phyloP scores from a whole-genome alignment of 1,140 invertebrate genomes.

The Magallana ariakensis region DNA sequence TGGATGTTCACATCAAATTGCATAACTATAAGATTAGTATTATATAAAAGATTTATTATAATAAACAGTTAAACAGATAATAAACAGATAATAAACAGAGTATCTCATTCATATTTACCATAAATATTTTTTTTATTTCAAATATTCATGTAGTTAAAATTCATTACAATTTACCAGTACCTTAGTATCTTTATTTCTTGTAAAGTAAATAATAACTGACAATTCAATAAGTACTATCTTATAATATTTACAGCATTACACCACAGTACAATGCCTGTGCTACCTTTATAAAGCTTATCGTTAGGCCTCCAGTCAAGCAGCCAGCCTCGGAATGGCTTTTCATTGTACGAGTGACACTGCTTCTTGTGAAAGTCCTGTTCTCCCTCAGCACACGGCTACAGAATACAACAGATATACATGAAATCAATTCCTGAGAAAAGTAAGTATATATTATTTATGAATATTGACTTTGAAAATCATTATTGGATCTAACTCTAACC shows the following conservation, averaged over 20 bases:
- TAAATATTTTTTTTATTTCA: too few species aligned
- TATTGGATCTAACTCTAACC: constrained; percentile 45
- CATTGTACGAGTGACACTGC: constrained; percentile 90
- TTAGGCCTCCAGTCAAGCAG: constrained; percentile 74
- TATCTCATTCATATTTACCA: too few species aligned
- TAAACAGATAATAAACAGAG: too few species aligned
- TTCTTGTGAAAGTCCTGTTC: constrained; percentile 87
- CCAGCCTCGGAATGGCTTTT: constrained; percentile 83
- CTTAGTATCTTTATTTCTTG: too few species aligned
- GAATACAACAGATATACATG: constrained; percentile 77
- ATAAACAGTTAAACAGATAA: too few species aligned
- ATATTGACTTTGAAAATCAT: too few species aligned
- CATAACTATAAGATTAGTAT: neutral
- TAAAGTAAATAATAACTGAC: too few species aligned
- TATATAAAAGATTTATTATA: neutral
- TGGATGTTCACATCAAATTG: neutral
- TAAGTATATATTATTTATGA: too few species aligned
- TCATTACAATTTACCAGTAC: too few species aligned
- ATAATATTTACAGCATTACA: neutral
- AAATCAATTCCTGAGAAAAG: neutral
- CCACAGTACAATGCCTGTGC: neutral
- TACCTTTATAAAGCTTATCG: constrained; percentile 68
- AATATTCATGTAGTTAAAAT: too few species aligned
- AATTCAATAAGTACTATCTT: too few species aligned
- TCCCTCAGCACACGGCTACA: constrained; percentile 82